phyloP scores from a whole-genome alignment of 1,140 invertebrate species.

The Papilio dardanus region DNA sequence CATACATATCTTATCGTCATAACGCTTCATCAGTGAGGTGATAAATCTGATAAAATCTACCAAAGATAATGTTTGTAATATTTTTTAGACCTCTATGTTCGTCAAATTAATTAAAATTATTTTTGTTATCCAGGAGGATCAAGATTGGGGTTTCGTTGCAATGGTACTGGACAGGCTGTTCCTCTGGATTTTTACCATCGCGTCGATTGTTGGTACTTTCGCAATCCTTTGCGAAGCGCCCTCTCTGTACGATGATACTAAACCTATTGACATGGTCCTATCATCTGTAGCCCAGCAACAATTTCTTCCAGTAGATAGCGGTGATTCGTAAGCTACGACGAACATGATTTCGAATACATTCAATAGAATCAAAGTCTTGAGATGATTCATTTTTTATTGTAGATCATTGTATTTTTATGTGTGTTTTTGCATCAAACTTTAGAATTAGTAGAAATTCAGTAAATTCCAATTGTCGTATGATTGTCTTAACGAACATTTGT shows the following conservation, averaged over 20 bases:
- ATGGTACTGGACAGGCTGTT: conserved; percentile 99
- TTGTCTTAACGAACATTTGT: no score
- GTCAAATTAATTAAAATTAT: background rate
- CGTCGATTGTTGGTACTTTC: conserved; percentile 94
- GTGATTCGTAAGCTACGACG: conserved; percentile 52
- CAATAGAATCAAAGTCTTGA: background rate
- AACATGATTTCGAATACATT: conserved; percentile 39
- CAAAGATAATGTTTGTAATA: no score
- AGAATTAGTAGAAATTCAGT: no score
- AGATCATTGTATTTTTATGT: no score
- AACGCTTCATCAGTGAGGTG: no score
- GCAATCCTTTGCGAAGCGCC: conserved; percentile 95
- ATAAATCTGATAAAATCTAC: no score
- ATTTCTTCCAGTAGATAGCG: conserved; percentile 83
- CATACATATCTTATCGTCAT: no score
- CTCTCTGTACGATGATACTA: conserved; percentile 93
- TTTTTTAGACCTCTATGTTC: no score
- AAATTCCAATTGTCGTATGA: no score
- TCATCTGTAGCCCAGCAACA: conserved; percentile 92
- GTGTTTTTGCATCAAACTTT: no score
- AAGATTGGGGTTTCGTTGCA: conserved; percentile 99
- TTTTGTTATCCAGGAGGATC: conserved; percentile 89
- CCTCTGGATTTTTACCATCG: conserved; percentile 97
- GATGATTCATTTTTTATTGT: no score
- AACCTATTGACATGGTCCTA: conserved; percentile 93